phyloP scores from a whole-genome alignment of 2,113 vertebrate genomes.

The Suricata suricatta region DNA sequence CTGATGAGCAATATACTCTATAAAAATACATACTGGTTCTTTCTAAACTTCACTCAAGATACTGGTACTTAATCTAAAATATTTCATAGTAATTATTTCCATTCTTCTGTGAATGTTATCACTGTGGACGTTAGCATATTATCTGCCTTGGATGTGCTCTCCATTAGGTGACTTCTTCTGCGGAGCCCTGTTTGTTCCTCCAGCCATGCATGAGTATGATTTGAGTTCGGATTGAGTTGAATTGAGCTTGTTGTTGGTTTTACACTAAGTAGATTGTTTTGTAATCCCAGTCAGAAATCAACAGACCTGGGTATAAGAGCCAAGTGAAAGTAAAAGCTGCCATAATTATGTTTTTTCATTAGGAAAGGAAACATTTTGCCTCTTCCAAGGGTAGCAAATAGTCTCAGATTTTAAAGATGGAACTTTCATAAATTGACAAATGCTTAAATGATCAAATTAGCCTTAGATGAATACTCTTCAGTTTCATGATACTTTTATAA shows the following conservation, averaged over 20 bases:
- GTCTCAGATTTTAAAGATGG: neutral
- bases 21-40: neutral
- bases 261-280: neutral
- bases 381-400: neutral
- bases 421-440: neutral
- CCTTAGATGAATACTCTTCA: neutral
- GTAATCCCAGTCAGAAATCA: conserved; percentile 5
- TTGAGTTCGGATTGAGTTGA: neutral
- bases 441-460: neutral
- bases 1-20: neutral
- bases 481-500: neutral
- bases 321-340: neutral
- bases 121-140: neutral
- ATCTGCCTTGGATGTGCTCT: neutral
- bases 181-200: neutral
- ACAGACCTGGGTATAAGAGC: neutral
- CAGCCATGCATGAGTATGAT: neutral
- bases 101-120: neutral
- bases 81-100: neutral
- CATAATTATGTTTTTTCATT: neutral
- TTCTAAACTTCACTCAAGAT: conserved; percentile 29
- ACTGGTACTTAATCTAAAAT: neutral
- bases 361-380: neutral
- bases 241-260: neutral
- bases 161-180: neutral